A percentile compares a stretch with the other conserved stretches of the same genome.
Conservation (phyloP, 2,113 vertebrate genomes). For the Phalacrocorax pelagicus region DNA sequence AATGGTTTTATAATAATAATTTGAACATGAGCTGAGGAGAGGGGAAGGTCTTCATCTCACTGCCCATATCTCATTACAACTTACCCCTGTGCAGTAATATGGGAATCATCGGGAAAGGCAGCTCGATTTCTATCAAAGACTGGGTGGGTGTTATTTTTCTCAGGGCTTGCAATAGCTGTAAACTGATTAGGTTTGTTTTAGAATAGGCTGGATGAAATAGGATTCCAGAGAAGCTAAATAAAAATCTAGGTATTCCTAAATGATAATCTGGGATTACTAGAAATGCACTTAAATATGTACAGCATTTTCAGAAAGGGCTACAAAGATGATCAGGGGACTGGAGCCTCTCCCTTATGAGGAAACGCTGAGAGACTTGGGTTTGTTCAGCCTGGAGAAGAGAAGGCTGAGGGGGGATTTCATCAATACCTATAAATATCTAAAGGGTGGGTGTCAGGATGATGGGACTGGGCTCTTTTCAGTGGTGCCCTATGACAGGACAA, state of each 20-base stretch:
- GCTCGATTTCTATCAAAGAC: background rate
- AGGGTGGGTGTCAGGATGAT: too few relatives aligned
- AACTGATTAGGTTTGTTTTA: background rate
- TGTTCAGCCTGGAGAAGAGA: too few relatives aligned
- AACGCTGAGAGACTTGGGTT: too few relatives aligned
- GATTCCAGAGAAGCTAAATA: background rate
- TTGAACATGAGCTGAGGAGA: background rate
- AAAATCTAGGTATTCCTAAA: background rate
- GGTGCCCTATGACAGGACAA: too few relatives aligned
- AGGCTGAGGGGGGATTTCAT: too few relatives aligned
- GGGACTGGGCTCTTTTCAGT: too few relatives aligned
- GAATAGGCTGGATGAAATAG: background rate
- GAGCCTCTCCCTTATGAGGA: too few relatives aligned
- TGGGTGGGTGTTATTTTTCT: background rate
- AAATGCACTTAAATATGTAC: background rate
- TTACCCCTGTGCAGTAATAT: background rate
- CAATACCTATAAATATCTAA: too few relatives aligned
- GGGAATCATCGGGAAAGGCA: background rate
- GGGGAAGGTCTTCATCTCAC: background rate
- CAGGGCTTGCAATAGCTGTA: background rate
- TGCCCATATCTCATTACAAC: background rate
- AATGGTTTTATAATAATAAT: constrained; percentile 29
- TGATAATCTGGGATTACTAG: background rate
- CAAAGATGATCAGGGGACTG: too few relatives aligned
- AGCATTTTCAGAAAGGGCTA: background rate